phyloP scores from a whole-genome alignment of 2,888 invertebrate genomes.

The Dicycla oo region DNA sequence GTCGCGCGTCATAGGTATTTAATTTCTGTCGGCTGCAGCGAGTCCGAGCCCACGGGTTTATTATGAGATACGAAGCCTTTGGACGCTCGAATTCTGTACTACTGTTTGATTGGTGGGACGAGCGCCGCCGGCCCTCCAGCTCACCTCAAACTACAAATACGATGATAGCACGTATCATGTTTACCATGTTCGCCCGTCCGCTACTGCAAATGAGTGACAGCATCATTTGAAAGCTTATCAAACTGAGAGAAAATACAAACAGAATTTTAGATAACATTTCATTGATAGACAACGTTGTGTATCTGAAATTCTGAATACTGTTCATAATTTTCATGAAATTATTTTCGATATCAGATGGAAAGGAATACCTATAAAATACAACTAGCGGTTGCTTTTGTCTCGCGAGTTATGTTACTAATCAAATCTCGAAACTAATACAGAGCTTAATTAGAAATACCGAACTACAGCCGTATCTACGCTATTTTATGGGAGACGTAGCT shows the following conservation, averaged over 20 bases:
- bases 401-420: conserved; percentile 46
- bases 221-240: conserved; percentile 41
- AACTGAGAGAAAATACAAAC: conserved; percentile 23
- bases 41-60: conserved; percentile 71
- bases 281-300: conserved; percentile 15
- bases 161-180: conserved; percentile 36
- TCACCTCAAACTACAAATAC: conserved; percentile 52
- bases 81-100: conserved; percentile 73
- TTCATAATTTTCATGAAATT: conserved; percentile 25
- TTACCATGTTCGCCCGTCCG: conserved; percentile 15
- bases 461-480: conserved; percentile 43
- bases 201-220: conserved; percentile 27
- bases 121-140: conserved; percentile 16
- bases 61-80: conserved; percentile 82
- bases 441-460: conserved; percentile 52
- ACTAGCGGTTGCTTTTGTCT: conserved; percentile 40
- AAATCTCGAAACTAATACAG: conserved; percentile 53
- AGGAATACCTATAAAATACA: conserved; percentile 19
- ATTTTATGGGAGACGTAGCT: conserved; percentile 51
- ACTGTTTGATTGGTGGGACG: conserved; percentile 78
- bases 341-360: conserved; percentile 27
- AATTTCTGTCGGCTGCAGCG: conserved; percentile 67
- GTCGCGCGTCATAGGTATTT: conserved; percentile 68
- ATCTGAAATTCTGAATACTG: conserved; percentile 15
- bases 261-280: conserved; percentile 20